Percentiles rank a stretch among this genome's conserved stretches.
phyloP scores from a whole-genome alignment of 1,140 invertebrate genomes.

The Tenebrio molitor region DNA sequence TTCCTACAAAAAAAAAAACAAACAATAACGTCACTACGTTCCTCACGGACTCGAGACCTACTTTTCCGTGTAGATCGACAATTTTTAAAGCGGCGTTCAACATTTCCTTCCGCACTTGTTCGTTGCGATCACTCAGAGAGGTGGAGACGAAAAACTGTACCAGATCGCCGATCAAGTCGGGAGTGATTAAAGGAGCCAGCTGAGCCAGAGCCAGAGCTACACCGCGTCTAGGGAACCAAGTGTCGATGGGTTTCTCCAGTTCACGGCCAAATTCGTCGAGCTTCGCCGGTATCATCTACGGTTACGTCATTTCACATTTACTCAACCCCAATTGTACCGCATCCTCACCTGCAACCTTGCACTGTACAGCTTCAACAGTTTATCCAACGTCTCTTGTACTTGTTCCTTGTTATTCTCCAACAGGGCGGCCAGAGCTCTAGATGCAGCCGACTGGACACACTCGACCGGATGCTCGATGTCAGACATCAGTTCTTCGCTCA shows the following conservation, averaged over 20 bases:
- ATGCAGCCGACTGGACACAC: constrained; percentile 83
- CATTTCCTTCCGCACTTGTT: constrained; percentile 93
- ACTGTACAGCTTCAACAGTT: constrained; percentile 82
- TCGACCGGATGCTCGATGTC: constrained; percentile 86
- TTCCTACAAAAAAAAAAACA: constrained; percentile 64
- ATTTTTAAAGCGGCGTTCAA: constrained; percentile 91
- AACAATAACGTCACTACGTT: neutral
- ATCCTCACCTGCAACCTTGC: constrained; percentile 78
- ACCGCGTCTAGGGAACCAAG: constrained; percentile 90
- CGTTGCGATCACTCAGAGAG: constrained; percentile 88
- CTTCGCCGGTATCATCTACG: constrained; percentile 85
- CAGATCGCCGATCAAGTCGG: constrained; percentile 77
- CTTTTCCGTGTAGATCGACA: constrained; percentile 88
- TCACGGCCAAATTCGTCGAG: constrained; percentile 94
- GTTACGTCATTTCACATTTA: too few species aligned
- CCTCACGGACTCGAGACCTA: constrained; percentile 37
- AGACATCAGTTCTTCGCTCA: constrained; percentile 75
- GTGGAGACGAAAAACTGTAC: constrained; percentile 89
- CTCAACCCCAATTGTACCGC: neutral
- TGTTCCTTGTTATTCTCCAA: constrained; percentile 71
- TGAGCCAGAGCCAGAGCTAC: constrained; percentile 86
- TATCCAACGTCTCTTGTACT: constrained; percentile 73
- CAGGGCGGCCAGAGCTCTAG: constrained; percentile 80
- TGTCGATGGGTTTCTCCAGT: constrained; percentile 86
- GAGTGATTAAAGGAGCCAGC: constrained; percentile 78